Evolutionary conservation across 2,797 vertebrate species (phyloP), one percentile per base, ranked within the genome.

Genomic region (Schizothorax lantsangensis): DNA sequence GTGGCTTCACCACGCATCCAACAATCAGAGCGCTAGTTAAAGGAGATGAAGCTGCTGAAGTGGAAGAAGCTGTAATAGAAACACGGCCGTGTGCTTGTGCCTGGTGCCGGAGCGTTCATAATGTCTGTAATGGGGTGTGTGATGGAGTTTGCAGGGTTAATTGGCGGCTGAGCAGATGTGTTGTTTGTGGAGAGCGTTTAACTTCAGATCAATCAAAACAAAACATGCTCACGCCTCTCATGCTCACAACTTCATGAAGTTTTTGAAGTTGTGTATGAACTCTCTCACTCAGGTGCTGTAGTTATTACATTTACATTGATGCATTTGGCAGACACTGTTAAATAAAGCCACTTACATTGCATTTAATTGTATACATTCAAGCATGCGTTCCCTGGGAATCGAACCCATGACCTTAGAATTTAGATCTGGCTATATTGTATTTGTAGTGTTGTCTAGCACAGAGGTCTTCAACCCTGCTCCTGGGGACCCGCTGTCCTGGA

Each of bases 81-180:
- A 91, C 88, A 86, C 73, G 84, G 36, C 33, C 59, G 72, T 69
- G 15, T 26, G 3, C 43, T 84, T 79, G 79, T 66, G 79, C 80
- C 62, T 68, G 73, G 9, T 86, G 84, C 89, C 89, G 91, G 89
- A 92, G 93, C 89, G 66, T 91, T 93, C 90, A 92, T 95, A 92
- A 95, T 94, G 93, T 94, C 92, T 95, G 92, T 94, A 94, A 95
- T 95, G 93, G 93, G 93, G 93, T 94, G 93, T 92, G 94, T 88
- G 91, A 90, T 91, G 90, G 93, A 93, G 91, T 92, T 92, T 86
- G 91, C 90, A 82, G 93, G 94, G 94, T 95, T 95, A 95, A 95
- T 95, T 95, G 94, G 95, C 92, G 92, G 94, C 93, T 93, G 71
- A 81, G 90, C 91, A 90, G 89, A 92, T 92, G 91, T 79, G 89